Base-by-base conservation (phyloP, 2,888 invertebrate genomes). In the Himalopsyche japonica region DNA sequence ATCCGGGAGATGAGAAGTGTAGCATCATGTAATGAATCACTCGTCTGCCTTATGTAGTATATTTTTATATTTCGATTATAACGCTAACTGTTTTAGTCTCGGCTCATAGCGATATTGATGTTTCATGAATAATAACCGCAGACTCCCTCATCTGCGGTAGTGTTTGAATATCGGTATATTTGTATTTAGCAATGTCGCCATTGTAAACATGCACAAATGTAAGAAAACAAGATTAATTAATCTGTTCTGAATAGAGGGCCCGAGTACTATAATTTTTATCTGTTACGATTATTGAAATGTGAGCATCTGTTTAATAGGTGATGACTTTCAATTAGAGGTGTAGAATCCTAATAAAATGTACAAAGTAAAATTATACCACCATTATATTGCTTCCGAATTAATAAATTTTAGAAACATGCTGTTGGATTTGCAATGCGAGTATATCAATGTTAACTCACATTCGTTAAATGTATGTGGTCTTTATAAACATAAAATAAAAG, bases 1-100 rank as follows among this genome's bases (percentile, higher is more conserved):
- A 47, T 24, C 79, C 43, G 81, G 91, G 91, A 76, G 91, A 91
- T 70, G 91, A 91, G 88, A 91, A 91, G 88, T 92, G 91, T 88
- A 91, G 91, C 89, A 91, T 91, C 87, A 91, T 91, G 92, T 91
- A 91, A 91, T 86, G 77, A 80, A 79, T 30, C 86, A 77, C 83
- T 79, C 76, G 30, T 80, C 80, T 80, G 85, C 85, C 85, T 85
- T 85, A 83, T 43, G 76, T 79, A 83, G 80, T 80, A 43, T 83
- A 81, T 77, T 34, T 64, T 83, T 80, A 83, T 76, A 80, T 79
- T 47, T 79, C 79, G 30, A 49, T 47, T 79, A 43, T 48, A 80
- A 64, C 57, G 20, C 83, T 79, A 47, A 77, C 76, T 70, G 80
- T 80, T 76, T 76, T 20, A 37, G 70, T 76, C 76, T 64, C 64